A percentile compares a stretch with the other conserved stretches of the same genome.
These are phyloP conservation scores for Smittia aterrima DNA, from an alignment of 2,888 invertebrate genomes.

Conservation along the genomic window DNA sequence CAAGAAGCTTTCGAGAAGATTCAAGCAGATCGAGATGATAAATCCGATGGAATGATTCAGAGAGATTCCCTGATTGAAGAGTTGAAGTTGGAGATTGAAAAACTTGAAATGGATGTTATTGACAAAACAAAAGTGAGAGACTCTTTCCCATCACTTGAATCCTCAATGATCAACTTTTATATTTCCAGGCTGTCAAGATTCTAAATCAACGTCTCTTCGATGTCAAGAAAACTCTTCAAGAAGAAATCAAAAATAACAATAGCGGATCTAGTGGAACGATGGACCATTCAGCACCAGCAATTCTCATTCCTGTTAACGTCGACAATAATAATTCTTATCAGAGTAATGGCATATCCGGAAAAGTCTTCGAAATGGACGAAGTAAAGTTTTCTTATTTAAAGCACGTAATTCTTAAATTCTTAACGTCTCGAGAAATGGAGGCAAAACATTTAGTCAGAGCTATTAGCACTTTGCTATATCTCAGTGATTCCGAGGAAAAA, in stretches of 20 bases:
- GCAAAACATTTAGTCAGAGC: slow-evolving; percentile 88
- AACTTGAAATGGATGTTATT: slow-evolving; percentile 57
- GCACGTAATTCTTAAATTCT: slow-evolving; percentile 89
- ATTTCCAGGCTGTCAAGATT: slow-evolving; percentile 75
- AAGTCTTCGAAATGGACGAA: slow-evolving; percentile 57
- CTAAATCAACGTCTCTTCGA: slow-evolving; percentile 84
- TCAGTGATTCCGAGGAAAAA: slow-evolving; percentile 83
- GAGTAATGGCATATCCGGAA: slow-evolving; percentile 51
- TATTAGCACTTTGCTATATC: slow-evolving; percentile 77
- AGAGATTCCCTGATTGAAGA: slow-evolving; percentile 46
- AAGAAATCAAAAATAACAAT: slow-evolving; percentile 62
- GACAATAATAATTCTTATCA: slow-evolving; percentile 8
- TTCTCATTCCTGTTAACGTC: slow-evolving; percentile 20
- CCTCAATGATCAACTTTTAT: not conserved
- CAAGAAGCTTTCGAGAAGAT: slow-evolving; percentile 42
- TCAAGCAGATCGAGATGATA: slow-evolving; percentile 38
- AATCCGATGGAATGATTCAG: slow-evolving; percentile 50
- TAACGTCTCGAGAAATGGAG: slow-evolving; percentile 83
- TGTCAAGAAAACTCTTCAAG: slow-evolving; percentile 87
- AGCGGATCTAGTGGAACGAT: slow-evolving; percentile 12
- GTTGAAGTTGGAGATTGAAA: slow-evolving; percentile 46
- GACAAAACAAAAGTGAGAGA: slow-evolving; percentile 62
- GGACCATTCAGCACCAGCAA: not conserved
- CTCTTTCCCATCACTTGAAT: not conserved
- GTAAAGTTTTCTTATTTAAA: slow-evolving; percentile 84